Base-by-base conservation (phyloP, 2,797 vertebrate species). In the Cryptoprocta ferox region DNA sequence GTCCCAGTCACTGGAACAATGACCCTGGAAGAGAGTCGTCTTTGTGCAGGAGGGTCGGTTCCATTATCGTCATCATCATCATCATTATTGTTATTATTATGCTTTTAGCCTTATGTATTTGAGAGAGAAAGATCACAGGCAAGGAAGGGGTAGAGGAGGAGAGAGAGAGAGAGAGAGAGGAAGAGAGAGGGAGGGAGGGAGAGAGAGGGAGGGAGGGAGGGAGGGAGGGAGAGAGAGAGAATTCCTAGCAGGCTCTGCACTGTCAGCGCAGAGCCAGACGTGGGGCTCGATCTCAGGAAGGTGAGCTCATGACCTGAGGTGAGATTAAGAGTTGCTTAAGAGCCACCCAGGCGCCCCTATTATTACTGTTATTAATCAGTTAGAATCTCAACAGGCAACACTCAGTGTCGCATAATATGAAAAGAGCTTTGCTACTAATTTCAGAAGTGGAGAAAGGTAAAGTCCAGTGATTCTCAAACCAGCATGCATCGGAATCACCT, bases 91-190 rank as follows among this genome's bases (percentile, higher is more conserved):
- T 14, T 50, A 50, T 50, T 50, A 14, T 53, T 53, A 53, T 53
- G 16, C 24, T 56, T 59, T 59, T 24, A 59, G 24, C 19, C 21
- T 59, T 59, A 59, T 59, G 21, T 59, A 59, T 59, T 59, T 59
- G 21, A 24, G 19, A 59, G 56, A 59, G 21, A 59, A 19, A 59
- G 19, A 59, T 59, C 56, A 59, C 56, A 59, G 56, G 19, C 56
- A 59, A 24, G 56, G 21, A 21, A 59, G 56, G 56, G 56, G 1
- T 7, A 59, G 56, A 24, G 56, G 56, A 24, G 7, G 18, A 3
- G 2, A 56, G 19, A 0, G 21, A 6, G 56, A 7, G 56, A 56
- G 56, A 1, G 6, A 3, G 53, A 6, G 18, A 18, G 16, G 0
- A 16, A 2, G 50, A 19, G 50, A 53, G 6, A 0, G 50, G 0